Conservation (phyloP, 2,113 vertebrate species). For the Leptosomus discolor region DNA sequence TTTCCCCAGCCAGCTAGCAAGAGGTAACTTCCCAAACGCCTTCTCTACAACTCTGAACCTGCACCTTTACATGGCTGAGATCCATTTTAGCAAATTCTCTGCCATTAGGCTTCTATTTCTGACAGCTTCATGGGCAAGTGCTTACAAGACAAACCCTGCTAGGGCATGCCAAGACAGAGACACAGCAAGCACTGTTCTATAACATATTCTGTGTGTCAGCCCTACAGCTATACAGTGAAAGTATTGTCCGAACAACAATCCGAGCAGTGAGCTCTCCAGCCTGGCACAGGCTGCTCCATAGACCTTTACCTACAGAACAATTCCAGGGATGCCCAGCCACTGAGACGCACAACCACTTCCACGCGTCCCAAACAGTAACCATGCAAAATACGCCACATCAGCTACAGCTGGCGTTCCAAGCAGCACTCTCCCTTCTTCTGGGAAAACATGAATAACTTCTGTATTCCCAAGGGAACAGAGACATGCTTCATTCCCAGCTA, state of each 20-base stretch:
- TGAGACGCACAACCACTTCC: neutral
- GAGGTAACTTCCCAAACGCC: neutral
- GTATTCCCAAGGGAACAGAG: conserved; percentile 21
- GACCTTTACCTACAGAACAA: conserved; percentile 21
- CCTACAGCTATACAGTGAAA: conserved; percentile 44
- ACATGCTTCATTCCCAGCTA: neutral
- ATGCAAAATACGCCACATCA: neutral
- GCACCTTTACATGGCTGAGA: neutral
- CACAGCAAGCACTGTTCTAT: conserved; percentile 68
- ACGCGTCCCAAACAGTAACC: neutral
- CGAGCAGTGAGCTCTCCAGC: conserved; percentile 22
- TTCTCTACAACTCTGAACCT: neutral
- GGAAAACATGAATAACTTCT: neutral
- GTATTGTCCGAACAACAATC: conserved; percentile 61
- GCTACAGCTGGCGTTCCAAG: neutral
- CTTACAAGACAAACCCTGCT: conserved; percentile 48
- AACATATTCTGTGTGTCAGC: conserved; percentile 13
- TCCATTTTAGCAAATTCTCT: conserved; percentile 23
- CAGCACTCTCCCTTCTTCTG: neutral
- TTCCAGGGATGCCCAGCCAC: neutral
- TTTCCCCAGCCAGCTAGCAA: neutral
- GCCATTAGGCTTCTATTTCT: conserved; percentile 45
- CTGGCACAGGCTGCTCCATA: conserved; percentile 37
- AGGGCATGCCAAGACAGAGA: conserved; percentile 60
- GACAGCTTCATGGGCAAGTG: conserved; percentile 54